Evolutionary conservation across 2,888 invertebrate species (phyloP).

Genomic region (Oithona nana): DNA sequence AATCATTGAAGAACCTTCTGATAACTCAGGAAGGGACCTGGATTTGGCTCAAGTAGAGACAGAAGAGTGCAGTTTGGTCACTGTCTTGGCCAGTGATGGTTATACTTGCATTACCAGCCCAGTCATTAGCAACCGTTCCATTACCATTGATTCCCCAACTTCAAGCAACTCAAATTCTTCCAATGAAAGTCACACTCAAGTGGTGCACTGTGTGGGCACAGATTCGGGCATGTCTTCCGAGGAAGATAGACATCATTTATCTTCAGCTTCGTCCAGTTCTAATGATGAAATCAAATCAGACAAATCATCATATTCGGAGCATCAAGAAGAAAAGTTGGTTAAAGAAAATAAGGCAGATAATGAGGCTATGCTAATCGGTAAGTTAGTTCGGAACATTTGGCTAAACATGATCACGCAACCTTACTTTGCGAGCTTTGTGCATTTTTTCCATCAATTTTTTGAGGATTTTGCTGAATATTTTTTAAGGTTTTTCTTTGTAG

Average conservation of each 20-base stretch:
- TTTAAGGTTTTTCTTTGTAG: too few relatives aligned
- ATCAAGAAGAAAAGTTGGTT: neutral
- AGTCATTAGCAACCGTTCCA: neutral
- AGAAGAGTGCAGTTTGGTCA: neutral
- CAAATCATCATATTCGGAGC: neutral
- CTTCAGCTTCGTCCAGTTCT: neutral
- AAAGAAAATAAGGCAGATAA: too few relatives aligned
- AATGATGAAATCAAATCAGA: neutral
- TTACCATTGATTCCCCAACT: neutral
- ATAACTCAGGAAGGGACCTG: neutral
- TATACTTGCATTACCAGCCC: slow-evolving; percentile 5
- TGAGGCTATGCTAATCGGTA: too few relatives aligned
- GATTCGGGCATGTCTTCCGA: neutral
- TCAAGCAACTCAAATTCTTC: neutral
- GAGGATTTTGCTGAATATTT: too few relatives aligned
- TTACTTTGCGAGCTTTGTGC: too few relatives aligned
- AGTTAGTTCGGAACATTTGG: too few relatives aligned
- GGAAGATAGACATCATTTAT: neutral
- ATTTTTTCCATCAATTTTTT: too few relatives aligned
- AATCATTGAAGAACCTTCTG: neutral
- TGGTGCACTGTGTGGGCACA: neutral
- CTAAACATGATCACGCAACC: too few relatives aligned
- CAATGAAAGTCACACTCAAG: neutral
- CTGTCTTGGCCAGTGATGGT: slow-evolving; percentile 1
- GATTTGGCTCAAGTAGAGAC: neutral